These are phyloP conservation scores for Pomatostomus ruficeps DNA, from an alignment of 2,113 vertebrate species.

Conservation along the genomic window DNA sequence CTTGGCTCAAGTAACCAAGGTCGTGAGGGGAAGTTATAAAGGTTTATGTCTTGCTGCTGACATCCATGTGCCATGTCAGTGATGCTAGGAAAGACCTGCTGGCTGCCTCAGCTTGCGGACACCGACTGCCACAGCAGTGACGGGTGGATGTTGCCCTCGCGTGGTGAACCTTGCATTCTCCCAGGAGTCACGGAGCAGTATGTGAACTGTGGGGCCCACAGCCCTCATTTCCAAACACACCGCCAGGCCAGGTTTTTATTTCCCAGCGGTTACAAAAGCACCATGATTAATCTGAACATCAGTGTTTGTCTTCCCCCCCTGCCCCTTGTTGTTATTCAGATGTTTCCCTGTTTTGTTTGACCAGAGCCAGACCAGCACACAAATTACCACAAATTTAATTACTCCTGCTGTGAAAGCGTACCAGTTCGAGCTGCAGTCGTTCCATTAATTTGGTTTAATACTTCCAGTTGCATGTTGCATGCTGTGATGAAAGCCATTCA, in stretches of 20 bases:
- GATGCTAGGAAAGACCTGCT: neutral
- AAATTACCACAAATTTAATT: neutral
- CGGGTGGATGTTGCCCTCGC: neutral
- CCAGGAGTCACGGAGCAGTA: rapidly evolving
- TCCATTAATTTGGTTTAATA: neutral
- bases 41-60: neutral
- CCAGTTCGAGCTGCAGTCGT: neutral
- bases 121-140: rapidly evolving
- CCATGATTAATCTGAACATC: neutral
- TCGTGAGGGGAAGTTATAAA: neutral
- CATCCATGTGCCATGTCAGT: rapidly evolving
- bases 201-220: rapidly evolving
- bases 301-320: neutral
- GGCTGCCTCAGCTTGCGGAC: rapidly evolving
- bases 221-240: neutral
- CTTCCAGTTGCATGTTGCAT: neutral
- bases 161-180: neutral
- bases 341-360: neutral
- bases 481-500: neutral
- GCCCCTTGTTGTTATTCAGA: neutral
- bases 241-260: neutral
- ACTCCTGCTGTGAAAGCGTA: neutral
- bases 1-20: neutral
- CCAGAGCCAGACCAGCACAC: neutral
- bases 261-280: neutral